Evolutionary conservation across 2,888 invertebrate genomes (phyloP).

Genomic region (Chymomyza procnemis): DNA sequence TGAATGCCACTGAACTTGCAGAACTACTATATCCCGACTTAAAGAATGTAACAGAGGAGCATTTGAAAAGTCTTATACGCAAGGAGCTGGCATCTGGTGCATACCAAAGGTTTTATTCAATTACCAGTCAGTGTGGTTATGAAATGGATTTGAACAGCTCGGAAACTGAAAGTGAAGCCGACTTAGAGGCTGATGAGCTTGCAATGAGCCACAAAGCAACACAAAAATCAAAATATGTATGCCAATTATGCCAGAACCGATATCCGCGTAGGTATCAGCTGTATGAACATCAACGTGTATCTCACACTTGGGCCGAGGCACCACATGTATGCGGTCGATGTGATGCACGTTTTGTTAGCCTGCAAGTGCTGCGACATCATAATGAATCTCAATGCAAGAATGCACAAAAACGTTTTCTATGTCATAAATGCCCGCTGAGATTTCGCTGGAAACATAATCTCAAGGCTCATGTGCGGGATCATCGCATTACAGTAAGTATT

Average conservation of each 20-base stretch:
- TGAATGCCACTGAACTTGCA: conserved; percentile 48
- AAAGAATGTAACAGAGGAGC: conserved; percentile 46
- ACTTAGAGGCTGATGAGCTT: conserved; percentile 22
- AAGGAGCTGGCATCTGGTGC: conserved; percentile 58
- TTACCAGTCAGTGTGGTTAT: conserved; percentile 75
- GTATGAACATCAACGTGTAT: conserved; percentile 70
- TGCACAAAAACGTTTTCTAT: conserved; percentile 69
- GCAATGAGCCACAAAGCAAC: conserved; percentile 2
- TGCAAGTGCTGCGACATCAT: conserved; percentile 80
- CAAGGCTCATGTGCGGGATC: conserved; percentile 63
- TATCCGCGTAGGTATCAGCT: conserved; percentile 75
- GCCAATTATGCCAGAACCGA: conserved; percentile 66
- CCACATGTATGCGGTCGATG: conserved; percentile 80
- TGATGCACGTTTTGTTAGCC: conserved; percentile 80
- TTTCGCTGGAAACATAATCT: conserved; percentile 77
- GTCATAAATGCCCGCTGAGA: conserved; percentile 73
- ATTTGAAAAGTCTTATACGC: conserved; percentile 53
- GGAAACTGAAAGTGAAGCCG: conserved; percentile 60
- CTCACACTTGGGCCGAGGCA: conserved; percentile 79
- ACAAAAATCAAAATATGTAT: conserved; percentile 50
- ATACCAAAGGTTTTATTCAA: conserved; percentile 75
- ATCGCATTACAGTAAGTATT: conserved; percentile 6
- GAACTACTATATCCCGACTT: conserved; percentile 71
- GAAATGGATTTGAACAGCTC: conserved; percentile 75
- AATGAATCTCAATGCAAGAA: conserved; percentile 78